phyloP scores from a whole-genome alignment of 2,113 vertebrate species.

The Corvus hawaiiensis region DNA sequence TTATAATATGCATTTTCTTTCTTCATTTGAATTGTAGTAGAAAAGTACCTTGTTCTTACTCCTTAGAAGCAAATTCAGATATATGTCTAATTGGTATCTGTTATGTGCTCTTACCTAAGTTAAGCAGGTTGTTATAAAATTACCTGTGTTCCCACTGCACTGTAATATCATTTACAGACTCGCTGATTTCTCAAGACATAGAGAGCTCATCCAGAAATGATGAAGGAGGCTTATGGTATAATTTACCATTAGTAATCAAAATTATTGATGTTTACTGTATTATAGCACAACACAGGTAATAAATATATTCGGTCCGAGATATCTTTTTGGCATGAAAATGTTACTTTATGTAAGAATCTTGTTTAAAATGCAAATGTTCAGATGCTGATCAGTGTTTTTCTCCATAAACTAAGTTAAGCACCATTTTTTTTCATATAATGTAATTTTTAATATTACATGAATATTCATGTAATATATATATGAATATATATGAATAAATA shows the following conservation, averaged over 20 bases:
- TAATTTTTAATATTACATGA: neutral
- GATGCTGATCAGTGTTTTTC: neutral
- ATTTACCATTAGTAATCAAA: slow-evolving; percentile 21
- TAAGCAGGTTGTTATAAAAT: slow-evolving; percentile 33
- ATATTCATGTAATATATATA: too few relatives aligned
- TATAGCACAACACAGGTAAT: neutral
- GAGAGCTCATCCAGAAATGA: neutral
- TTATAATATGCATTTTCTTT: neutral
- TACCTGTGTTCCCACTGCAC: neutral
- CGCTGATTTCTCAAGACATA: neutral
- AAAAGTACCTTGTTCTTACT: neutral
- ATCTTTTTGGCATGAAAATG: neutral
- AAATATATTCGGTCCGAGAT: neutral
- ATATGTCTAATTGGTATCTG: neutral
- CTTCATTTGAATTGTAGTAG: neutral
- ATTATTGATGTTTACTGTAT: slow-evolving; percentile 13
- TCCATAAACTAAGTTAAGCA: neutral
- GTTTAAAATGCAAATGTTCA: neutral
- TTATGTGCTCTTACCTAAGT: neutral
- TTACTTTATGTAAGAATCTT: neutral
- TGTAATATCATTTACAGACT: neutral
- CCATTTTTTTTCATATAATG: neutral
- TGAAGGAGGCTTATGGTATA: neutral
- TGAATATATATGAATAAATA: too few relatives aligned
- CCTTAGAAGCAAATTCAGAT: neutral